Evolutionary conservation across 2,113 vertebrate species (phyloP).

Genomic region (Phylloscopus trochilus): DNA sequence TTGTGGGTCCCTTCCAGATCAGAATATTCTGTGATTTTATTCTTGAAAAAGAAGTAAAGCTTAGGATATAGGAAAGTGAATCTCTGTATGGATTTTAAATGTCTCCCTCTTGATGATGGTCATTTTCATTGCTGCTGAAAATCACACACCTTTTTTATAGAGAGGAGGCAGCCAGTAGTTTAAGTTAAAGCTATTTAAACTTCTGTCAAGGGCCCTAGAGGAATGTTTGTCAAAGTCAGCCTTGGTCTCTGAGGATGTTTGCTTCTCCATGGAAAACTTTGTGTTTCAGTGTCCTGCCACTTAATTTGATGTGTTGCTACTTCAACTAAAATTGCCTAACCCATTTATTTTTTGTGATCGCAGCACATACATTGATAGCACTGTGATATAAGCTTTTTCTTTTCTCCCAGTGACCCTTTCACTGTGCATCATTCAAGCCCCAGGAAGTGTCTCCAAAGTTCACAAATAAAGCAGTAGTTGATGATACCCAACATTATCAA

Average conservation of each 20-base stretch:
- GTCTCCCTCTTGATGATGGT: neutral
- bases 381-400: neutral
- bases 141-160: neutral
- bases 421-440: neutral
- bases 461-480: neutral
- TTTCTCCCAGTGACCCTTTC: neutral
- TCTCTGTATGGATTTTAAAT: neutral
- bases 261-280: neutral
- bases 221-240: neutral
- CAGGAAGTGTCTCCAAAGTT: neutral
- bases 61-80: neutral
- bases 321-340: neutral
- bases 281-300: neutral
- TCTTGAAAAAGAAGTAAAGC: neutral
- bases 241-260: neutral
- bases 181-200: conserved; percentile 16
- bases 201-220: neutral
- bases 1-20: neutral
- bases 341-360: neutral
- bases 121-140: conserved; percentile 38
- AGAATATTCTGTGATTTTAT: neutral
- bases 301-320: conserved; percentile 18
- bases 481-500: neutral
- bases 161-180: neutral
- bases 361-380: neutral